These are phyloP conservation scores for Geothlypis trichas DNA, from an alignment of 2,113 vertebrate genomes.

Conservation along the genomic window DNA sequence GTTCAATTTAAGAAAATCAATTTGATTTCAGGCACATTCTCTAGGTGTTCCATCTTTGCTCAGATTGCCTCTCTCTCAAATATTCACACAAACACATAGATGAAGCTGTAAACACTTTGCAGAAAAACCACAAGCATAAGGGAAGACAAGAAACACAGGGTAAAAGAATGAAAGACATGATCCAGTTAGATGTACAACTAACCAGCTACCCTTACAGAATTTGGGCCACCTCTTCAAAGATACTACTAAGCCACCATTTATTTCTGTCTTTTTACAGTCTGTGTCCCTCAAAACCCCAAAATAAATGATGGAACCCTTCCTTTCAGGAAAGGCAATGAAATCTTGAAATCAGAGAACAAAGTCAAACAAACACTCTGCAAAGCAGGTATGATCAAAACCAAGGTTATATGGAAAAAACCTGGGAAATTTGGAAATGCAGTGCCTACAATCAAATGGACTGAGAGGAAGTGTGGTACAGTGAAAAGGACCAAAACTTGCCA, in stretches of 20 bases:
- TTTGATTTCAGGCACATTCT: slow-evolving; percentile 23
- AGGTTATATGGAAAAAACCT: not conserved
- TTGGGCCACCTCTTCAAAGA: not conserved
- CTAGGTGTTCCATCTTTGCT: slow-evolving; percentile 7
- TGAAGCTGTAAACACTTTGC: not conserved
- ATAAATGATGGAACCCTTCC: not conserved
- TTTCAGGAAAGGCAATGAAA: not conserved
- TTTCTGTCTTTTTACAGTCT: not conserved
- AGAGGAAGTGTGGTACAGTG: not conserved
- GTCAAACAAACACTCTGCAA: not conserved
- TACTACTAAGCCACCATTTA: not conserved
- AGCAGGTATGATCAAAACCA: not conserved
- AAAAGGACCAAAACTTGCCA: not conserved
- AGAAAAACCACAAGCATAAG: not conserved
- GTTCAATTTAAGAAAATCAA: slow-evolving; percentile 1
- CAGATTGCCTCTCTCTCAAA: not conserved
- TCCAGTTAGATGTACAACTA: not conserved
- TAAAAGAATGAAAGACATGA: not conserved
- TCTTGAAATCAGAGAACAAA: not conserved
- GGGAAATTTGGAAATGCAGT: not conserved
- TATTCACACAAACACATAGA: not conserved
- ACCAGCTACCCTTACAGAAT: not conserved
- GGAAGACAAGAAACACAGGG: not conserved
- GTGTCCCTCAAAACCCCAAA: not conserved
- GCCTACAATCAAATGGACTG: not conserved